phyloP scores from a whole-genome alignment of 2,113 vertebrate species.

The Addax nasomaculatus region DNA sequence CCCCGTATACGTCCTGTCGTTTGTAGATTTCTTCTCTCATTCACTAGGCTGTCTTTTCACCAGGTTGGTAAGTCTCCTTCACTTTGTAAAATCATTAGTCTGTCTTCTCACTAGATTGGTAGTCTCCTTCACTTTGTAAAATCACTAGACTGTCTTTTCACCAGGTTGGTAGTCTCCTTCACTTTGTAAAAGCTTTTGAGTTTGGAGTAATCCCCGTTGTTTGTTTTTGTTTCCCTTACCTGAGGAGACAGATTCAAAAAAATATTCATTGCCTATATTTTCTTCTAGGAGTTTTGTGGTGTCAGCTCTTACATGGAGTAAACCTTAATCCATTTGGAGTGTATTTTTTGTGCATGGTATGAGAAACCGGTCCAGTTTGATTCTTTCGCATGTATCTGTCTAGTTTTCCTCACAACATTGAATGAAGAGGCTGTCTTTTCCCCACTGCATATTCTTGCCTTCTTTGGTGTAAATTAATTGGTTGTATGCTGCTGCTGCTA shows the following conservation, averaged over 20 bases:
- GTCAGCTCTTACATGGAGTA: not conserved
- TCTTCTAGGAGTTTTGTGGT: not conserved
- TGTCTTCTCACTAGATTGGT: not conserved
- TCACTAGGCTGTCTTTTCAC: not conserved
- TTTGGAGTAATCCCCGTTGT: not conserved
- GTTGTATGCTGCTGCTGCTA: not conserved
- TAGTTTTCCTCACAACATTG: not conserved
- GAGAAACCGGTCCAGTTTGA: not conserved
- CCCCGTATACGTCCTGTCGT: not conserved
- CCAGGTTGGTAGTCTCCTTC: not conserved
- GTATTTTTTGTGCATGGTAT: not conserved
- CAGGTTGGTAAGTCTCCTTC: not conserved
- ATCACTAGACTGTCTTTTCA: not conserved
- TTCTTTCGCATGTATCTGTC: not conserved
- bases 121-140: not conserved
- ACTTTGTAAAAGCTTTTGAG: not conserved
- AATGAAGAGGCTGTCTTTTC: not conserved
- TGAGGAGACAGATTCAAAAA: not conserved
- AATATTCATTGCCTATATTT: not conserved
- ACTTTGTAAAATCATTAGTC: not conserved
- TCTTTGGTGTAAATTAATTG: not conserved
- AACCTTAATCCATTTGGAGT: not conserved
- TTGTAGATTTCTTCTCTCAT: not conserved
- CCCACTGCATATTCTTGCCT: not conserved
- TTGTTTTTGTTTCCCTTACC: not conserved